A percentile compares a stretch with the other conserved stretches of the same genome.
phyloP scores from a whole-genome alignment of 2,888 invertebrate species.

The Pycnomerus fuliginosus region DNA sequence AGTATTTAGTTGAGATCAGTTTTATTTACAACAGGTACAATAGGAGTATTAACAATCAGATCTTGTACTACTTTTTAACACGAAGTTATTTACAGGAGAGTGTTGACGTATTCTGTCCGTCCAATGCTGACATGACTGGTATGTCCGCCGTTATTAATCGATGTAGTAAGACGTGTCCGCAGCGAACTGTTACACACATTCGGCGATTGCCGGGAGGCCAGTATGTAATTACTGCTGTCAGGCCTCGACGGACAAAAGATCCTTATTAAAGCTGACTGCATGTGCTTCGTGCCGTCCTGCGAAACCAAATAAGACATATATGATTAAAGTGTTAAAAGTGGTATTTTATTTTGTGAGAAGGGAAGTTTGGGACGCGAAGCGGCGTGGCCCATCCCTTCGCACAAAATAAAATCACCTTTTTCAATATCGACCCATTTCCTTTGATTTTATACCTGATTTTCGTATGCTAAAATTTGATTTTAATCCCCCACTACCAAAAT shows the following conservation, averaged over 20 bases:
- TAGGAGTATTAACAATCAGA: neutral
- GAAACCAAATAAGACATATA: too few species aligned
- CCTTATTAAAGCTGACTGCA: constrained; percentile 45
- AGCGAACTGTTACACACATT: constrained; percentile 16
- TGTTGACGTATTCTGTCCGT: constrained; percentile 17
- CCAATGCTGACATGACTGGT: constrained; percentile 18
- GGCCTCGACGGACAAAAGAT: constrained; percentile 38
- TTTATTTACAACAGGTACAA: neutral
- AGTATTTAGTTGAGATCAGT: too few species aligned
- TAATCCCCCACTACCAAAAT: too few species aligned
- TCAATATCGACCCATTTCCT: too few species aligned
- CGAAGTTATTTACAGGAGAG: constrained; percentile 13
- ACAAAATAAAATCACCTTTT: too few species aligned
- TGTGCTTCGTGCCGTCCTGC: constrained; percentile 51
- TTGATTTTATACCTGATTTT: too few species aligned
- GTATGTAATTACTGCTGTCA: constrained; percentile 36
- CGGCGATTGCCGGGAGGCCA: constrained; percentile 40
- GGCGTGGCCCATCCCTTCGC: too few species aligned
- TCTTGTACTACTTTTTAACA: neutral
- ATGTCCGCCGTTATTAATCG: constrained; percentile 16
- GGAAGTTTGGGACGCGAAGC: too few species aligned
- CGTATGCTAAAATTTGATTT: too few species aligned
- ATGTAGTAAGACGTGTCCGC: constrained; percentile 17
- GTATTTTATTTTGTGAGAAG: too few species aligned
- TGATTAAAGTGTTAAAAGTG: neutral